These are phyloP conservation scores for Vanessa tameamea DNA, from an alignment of 1,140 invertebrate species.

Conservation along the genomic window DNA sequence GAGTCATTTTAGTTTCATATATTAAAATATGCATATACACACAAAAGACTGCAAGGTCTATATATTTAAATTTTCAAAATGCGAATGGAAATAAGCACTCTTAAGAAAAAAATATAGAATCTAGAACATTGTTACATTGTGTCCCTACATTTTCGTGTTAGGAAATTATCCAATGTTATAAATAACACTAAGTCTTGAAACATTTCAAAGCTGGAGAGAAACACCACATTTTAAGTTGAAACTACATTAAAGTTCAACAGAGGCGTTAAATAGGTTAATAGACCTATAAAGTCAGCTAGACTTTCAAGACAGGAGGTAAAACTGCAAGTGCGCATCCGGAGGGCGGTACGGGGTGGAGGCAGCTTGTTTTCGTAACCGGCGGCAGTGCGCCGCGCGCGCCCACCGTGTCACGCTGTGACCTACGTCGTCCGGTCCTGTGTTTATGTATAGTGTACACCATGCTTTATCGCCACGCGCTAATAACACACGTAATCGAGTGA, in stretches of 20 bases:
- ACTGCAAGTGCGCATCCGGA: conserved; percentile 73
- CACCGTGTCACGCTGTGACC: conserved; percentile 47
- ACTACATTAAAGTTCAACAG: conserved; percentile 18
- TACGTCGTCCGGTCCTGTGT: conserved; percentile 23
- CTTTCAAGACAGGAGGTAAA: conserved; percentile 56
- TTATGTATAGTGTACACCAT: conserved; percentile 21
- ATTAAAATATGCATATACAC: too few species aligned
- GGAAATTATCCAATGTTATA: neutral
- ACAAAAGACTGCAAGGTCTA: too few species aligned
- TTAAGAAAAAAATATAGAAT: too few species aligned
- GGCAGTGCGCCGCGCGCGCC: conserved; percentile 72
- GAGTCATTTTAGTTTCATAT: too few species aligned
- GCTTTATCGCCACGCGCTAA: conserved; percentile 35
- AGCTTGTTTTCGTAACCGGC: conserved; percentile 60
- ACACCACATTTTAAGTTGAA: conserved; percentile 10
- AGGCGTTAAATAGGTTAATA: conserved; percentile 50
- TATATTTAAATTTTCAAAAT: too few species aligned
- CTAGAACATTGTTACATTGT: too few species aligned
- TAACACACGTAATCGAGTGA: conserved; percentile 35
- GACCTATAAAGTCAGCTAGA: conserved; percentile 54
- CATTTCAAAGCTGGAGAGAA: neutral
- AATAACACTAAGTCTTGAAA: neutral
- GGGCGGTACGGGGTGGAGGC: conserved; percentile 63
- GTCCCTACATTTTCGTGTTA: too few species aligned
- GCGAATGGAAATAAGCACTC: too few species aligned